Conservation (phyloP, 2,797 vertebrate genomes). For the Phalloptychus januarius region DNA sequence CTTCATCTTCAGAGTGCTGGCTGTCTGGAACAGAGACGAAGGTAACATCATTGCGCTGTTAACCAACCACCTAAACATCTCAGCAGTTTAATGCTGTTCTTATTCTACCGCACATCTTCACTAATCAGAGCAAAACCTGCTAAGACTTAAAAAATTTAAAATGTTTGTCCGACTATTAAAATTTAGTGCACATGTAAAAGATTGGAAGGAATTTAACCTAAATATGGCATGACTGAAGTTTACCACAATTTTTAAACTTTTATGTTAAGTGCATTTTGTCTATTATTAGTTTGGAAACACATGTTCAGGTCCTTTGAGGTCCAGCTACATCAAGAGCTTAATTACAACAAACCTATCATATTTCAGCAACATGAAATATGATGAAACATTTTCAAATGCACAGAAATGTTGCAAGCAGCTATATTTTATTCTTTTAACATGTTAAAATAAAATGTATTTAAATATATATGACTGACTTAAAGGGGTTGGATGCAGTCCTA, state of each 20-base stretch:
- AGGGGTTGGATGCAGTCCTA: too few relatives aligned
- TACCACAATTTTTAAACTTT: neutral
- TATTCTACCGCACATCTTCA: neutral
- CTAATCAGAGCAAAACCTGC: neutral
- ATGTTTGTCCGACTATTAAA: too few relatives aligned
- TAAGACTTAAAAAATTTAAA: neutral
- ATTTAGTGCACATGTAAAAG: too few relatives aligned
- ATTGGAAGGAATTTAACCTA: too few relatives aligned
- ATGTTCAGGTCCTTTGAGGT: neutral
- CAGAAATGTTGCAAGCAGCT: rapidly evolving
- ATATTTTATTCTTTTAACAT: neutral
- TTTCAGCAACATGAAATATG: too few relatives aligned
- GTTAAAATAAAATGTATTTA: too few relatives aligned
- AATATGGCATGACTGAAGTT: too few relatives aligned
- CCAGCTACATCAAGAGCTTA: neutral
- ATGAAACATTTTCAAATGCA: neutral
- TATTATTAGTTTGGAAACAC: neutral
- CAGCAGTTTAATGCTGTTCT: neutral
- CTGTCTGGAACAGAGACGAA: slow-evolving; percentile 97
- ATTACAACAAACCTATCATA: neutral
- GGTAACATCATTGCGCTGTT: slow-evolving; percentile 72
- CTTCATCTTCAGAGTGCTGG: slow-evolving; percentile 96
- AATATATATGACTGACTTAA: too few relatives aligned
- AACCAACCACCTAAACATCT: neutral
- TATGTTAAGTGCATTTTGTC: neutral